Evolutionary conservation across 2,888 invertebrate genomes (phyloP), one percentile per base, ranked within the genome.

Genomic region (Acronicta alni): DNA sequence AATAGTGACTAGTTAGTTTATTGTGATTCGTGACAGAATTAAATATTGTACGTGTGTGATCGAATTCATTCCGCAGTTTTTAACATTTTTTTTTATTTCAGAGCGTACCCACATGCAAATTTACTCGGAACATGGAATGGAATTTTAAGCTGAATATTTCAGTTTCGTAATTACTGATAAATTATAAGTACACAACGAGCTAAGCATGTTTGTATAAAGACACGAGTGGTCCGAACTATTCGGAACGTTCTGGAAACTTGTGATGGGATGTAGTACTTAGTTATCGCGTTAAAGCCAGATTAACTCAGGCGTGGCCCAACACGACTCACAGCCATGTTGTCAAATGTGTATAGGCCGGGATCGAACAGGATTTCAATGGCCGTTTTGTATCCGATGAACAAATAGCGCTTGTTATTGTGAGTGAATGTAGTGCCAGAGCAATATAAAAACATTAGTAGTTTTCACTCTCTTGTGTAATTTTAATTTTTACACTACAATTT

Each of bases 221-320:
- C 37, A 15, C 46, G 39, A 20, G 38, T 61, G 41, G 46, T 46
- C 35, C 12, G 30, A 18, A 15, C 18, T 20, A 4, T 4, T 43
- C 15, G 5, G 15, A 42, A 79, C 73, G 76, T 63, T 35, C 35
- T 76, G 60, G 64, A 66, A 70, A 66, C 74, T 72, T 76, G 72
- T 78, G 73, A 81, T 82, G 78, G 82, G 83, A 85, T 84, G 84
- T 75, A 70, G 67, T 67, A n/a, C n/a, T n/a, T n/a, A 65, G 72
- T 65, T 75, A 80, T 80, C 79, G 79, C 72, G 75, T 81, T 81
- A 85, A 82, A 83, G 65, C 65, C 65, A 78, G 79, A 83, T 82
- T 83, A 84, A 84, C 81, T 84, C 76, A 73, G 81, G 74, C 82
- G 77, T 79, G 58, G 52, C 57, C 67, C 69, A 75, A 75, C 72